Percentiles rank a stretch among this genome's conserved stretches.
Conservation (phyloP, 2,888 invertebrate genomes). For the Trichogramma dendrolimi region DNA sequence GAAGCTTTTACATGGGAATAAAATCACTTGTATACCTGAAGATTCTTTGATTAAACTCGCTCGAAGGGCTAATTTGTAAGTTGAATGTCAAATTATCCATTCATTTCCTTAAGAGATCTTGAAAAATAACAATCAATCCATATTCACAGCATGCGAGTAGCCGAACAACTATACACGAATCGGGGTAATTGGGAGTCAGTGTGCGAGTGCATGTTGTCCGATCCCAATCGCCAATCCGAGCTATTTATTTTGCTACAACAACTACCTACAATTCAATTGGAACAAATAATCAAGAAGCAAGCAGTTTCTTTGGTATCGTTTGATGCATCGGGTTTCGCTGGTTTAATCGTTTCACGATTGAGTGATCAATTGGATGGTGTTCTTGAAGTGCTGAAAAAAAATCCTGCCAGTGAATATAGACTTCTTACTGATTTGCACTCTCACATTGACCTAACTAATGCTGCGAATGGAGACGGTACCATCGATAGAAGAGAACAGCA, state of each 20-base stretch:
- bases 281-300: conserved; percentile 39
- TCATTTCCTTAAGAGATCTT: background rate
- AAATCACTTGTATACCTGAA: conserved; percentile 45
- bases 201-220: conserved; percentile 45
- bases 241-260: conserved; percentile 46
- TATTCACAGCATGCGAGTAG: conserved; percentile 44
- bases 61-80: conserved; percentile 48
- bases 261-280: conserved; percentile 38
- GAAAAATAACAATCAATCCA: background rate
- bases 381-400: conserved; percentile 42
- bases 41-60: conserved; percentile 44
- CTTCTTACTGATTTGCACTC: conserved; percentile 37
- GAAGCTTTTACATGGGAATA: conserved; percentile 43
- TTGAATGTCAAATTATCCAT: conserved; percentile 14
- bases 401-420: conserved; percentile 41
- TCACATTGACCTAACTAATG: conserved; percentile 27
- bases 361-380: conserved; percentile 44
- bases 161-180: conserved; percentile 44
- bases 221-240: conserved; percentile 42
- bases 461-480: no score
- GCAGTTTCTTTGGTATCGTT: conserved; percentile 37
- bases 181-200: conserved; percentile 49
- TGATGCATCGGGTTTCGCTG: conserved; percentile 40
- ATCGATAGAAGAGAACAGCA: no score
- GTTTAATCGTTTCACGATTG: conserved; percentile 41